phyloP scores from a whole-genome alignment of 2,797 vertebrate genomes.

The Ataeniobius toweri region DNA sequence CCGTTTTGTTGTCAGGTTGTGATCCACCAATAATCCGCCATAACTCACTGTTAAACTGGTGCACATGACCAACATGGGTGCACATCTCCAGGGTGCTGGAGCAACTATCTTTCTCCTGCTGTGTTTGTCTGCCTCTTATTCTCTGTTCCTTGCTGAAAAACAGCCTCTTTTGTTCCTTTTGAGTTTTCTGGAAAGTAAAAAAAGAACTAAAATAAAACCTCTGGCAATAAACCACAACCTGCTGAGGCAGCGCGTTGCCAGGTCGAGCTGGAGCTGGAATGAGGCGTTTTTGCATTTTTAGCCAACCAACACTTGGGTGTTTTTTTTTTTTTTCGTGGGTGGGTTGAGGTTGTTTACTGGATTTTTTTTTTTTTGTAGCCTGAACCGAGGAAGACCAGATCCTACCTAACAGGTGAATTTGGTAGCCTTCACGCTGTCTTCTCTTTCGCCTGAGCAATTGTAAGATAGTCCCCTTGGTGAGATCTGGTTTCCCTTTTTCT shows the following conservation, averaged over 20 bases:
- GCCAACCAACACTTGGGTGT: constrained; percentile 26
- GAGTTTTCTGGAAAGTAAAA: constrained; percentile 46
- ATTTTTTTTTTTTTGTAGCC: constrained; percentile 35
- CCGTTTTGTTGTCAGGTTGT: constrained; percentile 18
- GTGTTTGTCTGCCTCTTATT: constrained; percentile 47
- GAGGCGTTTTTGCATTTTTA: constrained; percentile 46
- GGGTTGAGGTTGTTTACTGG: constrained; percentile 47
- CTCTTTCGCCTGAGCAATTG: not conserved
- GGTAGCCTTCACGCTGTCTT: not conserved
- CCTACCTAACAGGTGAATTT: constrained; percentile 24
- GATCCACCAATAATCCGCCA: constrained; percentile 26
- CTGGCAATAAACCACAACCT: constrained; percentile 36
- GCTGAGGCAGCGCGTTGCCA: constrained; percentile 61
- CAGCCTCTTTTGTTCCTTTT: constrained; percentile 68
- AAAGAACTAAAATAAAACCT: constrained; percentile 54
- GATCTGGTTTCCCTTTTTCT: not conserved
- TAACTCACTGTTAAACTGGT: constrained; percentile 44
- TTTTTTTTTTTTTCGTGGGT: constrained; percentile 22
- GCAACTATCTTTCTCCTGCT: constrained; percentile 58
- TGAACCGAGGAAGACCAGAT: constrained; percentile 17
- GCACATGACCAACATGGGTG: constrained; percentile 42
- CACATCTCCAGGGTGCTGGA: constrained; percentile 60
- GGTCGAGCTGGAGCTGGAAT: constrained; percentile 63
- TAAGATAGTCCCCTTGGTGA: not conserved
- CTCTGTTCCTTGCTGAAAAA: constrained; percentile 45